Base-by-base conservation (phyloP, 2,113 vertebrate species). In the Riparia riparia region DNA sequence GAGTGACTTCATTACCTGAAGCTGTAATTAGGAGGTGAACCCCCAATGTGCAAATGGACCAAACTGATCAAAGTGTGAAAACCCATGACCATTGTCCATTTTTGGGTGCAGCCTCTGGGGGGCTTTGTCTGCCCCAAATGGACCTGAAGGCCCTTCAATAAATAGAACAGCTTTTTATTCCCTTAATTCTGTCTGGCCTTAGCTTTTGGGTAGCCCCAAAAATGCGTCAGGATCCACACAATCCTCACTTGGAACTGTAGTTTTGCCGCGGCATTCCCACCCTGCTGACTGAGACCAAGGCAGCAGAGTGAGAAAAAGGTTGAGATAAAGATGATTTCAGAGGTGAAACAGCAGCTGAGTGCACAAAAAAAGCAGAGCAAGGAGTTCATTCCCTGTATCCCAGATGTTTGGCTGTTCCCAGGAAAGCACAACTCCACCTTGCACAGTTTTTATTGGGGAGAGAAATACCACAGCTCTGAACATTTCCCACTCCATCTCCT, bases 21-120 rank as follows among this genome's bases (percentile, higher is more conserved):
- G 69, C 69, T 71, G 69, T 1, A 17, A 71, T 17, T 25, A 50
- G 50, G 2, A 45, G 24, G 45, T 34, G 2, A 7, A 45, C 17
- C 41, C 41, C 71, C 71, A 73, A 28, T 4, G 0, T 57, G 70
- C 24, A 73, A 73, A 45, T n/a, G 71, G 53, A 7, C 14, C 53
- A 28, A 74, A 17, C 18, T 74, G 5, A 37, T 10, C 7, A 3
- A 39, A 60, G 72, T 11, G 16, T 60, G 14, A 32, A 32, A 49
- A 49, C 44, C 73, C 0, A 0, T 19, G 34, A 41, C 1, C 3
- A 1, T 12, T 2, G 7, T 7, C 34, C 17, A 63, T 63, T 63
- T 37, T 26, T 61, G 34, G 21, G 28, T 58, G 54, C 0, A 74
- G 71, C 3, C 16, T 29, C 16, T 73, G 71, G 32, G 32, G 53